Evolutionary conservation across 2,797 vertebrate genomes (phyloP).

Genomic region (Etheostoma nigrum): DNA sequence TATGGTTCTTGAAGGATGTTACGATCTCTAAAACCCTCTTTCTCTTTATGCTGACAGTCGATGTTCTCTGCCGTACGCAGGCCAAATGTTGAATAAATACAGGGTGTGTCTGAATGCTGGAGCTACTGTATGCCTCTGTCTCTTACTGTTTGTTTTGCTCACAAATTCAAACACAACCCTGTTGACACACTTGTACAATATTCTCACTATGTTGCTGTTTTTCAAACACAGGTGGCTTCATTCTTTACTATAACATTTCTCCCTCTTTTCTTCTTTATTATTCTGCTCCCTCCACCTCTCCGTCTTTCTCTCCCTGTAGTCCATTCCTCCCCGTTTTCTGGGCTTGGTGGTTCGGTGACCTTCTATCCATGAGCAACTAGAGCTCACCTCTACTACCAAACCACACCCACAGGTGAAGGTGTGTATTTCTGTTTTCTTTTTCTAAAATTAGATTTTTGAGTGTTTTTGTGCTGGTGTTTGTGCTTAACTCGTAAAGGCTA

Average conservation of each 20-base stretch:
- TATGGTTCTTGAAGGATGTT: conserved; percentile 9
- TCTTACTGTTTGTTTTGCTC: conserved; percentile 28
- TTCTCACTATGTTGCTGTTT: conserved; percentile 74
- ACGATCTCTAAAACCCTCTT: conserved; percentile 8
- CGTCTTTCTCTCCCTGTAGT: conserved; percentile 57
- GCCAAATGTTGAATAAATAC: conserved; percentile 67
- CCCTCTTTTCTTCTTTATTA: conserved; percentile 7
- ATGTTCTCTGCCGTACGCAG: conserved; percentile 33
- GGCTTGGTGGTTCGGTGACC: conserved; percentile 67
- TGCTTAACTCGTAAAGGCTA: background rate
- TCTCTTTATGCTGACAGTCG: conserved; percentile 45
- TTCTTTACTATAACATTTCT: conserved; percentile 39
- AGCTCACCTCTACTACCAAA: conserved; percentile 76
- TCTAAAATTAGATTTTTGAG: conserved; percentile 77
- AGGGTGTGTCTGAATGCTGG: conserved; percentile 73
- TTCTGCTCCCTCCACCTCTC: conserved; percentile 19
- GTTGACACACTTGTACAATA: conserved; percentile 61
- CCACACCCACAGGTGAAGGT: conserved; percentile 79
- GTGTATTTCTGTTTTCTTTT: conserved; percentile 58
- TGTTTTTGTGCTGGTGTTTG: conserved; percentile 80
- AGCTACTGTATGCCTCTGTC: conserved; percentile 50
- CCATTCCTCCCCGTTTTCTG: conserved; percentile 65
- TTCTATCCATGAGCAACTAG: conserved; percentile 78
- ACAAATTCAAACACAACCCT: conserved; percentile 43
- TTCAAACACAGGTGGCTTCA: conserved; percentile 45